Conservation (phyloP, 2,113 vertebrate species). For the Macquaria australasica region DNA sequence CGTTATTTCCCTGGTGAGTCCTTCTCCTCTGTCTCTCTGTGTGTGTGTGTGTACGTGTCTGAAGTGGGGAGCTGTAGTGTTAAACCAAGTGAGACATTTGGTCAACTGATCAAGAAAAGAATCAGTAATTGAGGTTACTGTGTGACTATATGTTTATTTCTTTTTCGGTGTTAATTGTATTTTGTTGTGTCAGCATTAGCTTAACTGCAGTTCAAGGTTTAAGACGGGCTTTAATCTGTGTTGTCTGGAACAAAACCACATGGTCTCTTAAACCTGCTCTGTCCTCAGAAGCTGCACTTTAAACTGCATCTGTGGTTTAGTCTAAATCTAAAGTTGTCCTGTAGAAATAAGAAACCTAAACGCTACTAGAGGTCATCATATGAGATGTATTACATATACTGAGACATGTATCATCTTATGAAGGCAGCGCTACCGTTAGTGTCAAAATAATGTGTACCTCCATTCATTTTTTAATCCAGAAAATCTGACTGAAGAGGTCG, state of each 20-base stretch:
- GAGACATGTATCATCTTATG: not conserved
- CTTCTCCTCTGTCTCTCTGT: not conserved
- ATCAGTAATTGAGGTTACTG: not conserved
- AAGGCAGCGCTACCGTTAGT: not conserved
- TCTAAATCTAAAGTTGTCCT: not conserved
- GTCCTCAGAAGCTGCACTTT: not conserved
- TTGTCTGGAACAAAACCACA: not conserved
- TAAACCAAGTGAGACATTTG: not conserved
- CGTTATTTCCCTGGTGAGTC: constrained; percentile 95
- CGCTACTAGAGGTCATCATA: constrained; percentile 3
- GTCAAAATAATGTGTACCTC: not conserved
- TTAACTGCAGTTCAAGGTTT: not conserved
- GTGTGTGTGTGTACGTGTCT: too few species aligned
- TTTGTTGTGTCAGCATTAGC: not conserved
- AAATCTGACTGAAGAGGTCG: not conserved
- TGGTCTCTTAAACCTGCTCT: not conserved
- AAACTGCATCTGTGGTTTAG: not conserved
- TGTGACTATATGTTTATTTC: not conserved
- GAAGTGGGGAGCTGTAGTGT: not conserved
- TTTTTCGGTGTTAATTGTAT: not conserved
- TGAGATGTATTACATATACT: too few species aligned
- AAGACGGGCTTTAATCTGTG: too few species aligned
- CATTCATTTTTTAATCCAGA: not conserved
- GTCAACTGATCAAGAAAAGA: not conserved
- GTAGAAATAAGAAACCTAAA: not conserved